Conservation (phyloP, 2,888 invertebrate species). For the Stratiomys singularior region DNA sequence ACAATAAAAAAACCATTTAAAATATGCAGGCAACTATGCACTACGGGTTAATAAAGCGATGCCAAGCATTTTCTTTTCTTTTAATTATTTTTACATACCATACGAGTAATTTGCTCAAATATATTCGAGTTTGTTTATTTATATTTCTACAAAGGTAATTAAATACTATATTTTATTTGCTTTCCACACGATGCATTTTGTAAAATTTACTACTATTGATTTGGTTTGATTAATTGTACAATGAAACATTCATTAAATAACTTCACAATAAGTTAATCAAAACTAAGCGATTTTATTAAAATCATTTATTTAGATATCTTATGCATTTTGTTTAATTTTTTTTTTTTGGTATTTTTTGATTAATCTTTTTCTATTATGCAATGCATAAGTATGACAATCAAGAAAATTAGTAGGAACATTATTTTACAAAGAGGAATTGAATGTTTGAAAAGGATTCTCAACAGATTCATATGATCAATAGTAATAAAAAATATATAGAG, state of each 20-base stretch:
- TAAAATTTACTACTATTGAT: constrained; percentile 38
- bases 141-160: neutral
- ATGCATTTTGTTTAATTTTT: neutral
- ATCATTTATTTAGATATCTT: constrained; percentile 25
- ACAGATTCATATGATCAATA: constrained; percentile 18
- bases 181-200: constrained; percentile 25
- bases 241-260: constrained; percentile 2
- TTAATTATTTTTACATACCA: neutral
- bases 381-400: constrained; percentile 25
- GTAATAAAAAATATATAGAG: constrained; percentile 32
- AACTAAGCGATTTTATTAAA: constrained; percentile 41
- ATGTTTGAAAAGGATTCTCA: neutral
- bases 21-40: constrained; percentile 54
- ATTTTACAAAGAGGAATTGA: constrained; percentile 11
- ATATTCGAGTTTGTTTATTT: neutral
- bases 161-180: neutral
- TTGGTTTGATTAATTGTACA: neutral
- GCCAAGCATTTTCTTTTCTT: constrained; percentile 55
- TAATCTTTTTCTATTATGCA: too few relatives aligned
- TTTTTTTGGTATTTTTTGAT: too few relatives aligned
- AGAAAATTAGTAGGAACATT: constrained; percentile 31
- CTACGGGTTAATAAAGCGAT: constrained; percentile 56
- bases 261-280: constrained; percentile 2
- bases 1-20: constrained; percentile 5
- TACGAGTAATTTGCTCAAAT: neutral